A percentile compares a stretch with the other conserved stretches of the same genome.
phyloP scores from a whole-genome alignment of 1,140 invertebrate genomes.

The Nixonia krombeini region DNA sequence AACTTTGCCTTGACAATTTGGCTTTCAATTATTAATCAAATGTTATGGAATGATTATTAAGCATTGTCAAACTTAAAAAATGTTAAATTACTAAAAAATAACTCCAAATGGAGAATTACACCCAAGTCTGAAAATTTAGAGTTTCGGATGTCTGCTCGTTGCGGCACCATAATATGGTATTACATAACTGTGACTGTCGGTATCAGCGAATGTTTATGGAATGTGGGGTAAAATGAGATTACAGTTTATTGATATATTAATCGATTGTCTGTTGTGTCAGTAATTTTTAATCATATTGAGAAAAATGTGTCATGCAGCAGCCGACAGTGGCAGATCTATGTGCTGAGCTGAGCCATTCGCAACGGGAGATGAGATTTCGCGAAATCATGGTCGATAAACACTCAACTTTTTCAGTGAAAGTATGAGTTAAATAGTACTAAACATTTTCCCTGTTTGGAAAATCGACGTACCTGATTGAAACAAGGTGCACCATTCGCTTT shows the following conservation, averaged over 20 bases:
- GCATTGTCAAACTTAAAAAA: background rate
- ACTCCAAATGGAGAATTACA: background rate
- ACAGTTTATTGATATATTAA: background rate
- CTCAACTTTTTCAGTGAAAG: background rate
- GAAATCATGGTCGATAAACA: background rate
- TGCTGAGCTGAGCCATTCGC: background rate
- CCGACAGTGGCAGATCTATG: slow-evolving; percentile 50
- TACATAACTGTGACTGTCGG: slow-evolving; percentile 50
- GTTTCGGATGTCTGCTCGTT: slow-evolving; percentile 46
- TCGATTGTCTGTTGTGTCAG: background rate
- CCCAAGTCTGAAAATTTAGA: background rate
- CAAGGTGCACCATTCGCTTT: slow-evolving; percentile 73
- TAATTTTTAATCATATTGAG: background rate
- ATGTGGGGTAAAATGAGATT: slow-evolving; percentile 5
- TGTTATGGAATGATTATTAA: background rate
- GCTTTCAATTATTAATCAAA: too few relatives aligned
- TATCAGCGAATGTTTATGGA: slow-evolving; percentile 6
- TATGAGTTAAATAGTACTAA: background rate
- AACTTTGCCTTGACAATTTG: too few relatives aligned
- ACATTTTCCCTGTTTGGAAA: background rate
- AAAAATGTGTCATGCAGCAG: slow-evolving; percentile 56
- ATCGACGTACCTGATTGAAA: slow-evolving; percentile 70
- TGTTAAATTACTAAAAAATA: background rate
- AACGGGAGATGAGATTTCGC: slow-evolving; percentile 12
- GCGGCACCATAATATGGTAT: slow-evolving; percentile 60